These are phyloP conservation scores for Lacerta bilineata DNA, from an alignment of 2,797 vertebrate genomes.

Conservation along the genomic window DNA sequence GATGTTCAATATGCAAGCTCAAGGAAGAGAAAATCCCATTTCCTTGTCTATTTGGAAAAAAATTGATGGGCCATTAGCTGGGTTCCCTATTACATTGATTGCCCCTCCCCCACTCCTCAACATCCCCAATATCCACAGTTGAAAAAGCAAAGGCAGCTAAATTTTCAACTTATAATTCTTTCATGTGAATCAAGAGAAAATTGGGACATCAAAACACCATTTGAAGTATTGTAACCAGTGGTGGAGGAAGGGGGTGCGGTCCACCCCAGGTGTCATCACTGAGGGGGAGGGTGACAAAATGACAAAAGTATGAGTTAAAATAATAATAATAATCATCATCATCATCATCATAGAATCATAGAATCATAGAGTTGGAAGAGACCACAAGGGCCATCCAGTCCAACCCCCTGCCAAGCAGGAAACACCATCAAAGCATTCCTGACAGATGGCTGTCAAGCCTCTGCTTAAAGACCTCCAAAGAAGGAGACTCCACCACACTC, in stretches of 20 bases:
- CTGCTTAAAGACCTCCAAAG: too few relatives aligned
- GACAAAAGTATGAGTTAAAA: neutral
- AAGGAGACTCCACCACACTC: too few relatives aligned
- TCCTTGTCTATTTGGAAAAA: neutral
- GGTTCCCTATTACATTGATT: neutral
- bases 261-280: too few relatives aligned
- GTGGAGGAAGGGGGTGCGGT: too few relatives aligned
- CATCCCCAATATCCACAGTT: fast-evolving
- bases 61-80: neutral
- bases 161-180: fast-evolving
- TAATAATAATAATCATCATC: too few relatives aligned
- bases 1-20: neutral
- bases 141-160: slow-evolving; percentile 25
- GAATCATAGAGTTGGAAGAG: too few relatives aligned
- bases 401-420: too few relatives aligned
- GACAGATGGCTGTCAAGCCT: too few relatives aligned
- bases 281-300: neutral
- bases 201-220: neutral
- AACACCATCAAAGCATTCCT: too few relatives aligned
- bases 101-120: neutral
- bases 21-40: neutral
- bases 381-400: too few relatives aligned
- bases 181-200: neutral
- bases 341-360: too few relatives aligned
- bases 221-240: neutral